These are phyloP conservation scores for Chionis minor DNA, from an alignment of 2,113 vertebrate species.

Conservation along the genomic window DNA sequence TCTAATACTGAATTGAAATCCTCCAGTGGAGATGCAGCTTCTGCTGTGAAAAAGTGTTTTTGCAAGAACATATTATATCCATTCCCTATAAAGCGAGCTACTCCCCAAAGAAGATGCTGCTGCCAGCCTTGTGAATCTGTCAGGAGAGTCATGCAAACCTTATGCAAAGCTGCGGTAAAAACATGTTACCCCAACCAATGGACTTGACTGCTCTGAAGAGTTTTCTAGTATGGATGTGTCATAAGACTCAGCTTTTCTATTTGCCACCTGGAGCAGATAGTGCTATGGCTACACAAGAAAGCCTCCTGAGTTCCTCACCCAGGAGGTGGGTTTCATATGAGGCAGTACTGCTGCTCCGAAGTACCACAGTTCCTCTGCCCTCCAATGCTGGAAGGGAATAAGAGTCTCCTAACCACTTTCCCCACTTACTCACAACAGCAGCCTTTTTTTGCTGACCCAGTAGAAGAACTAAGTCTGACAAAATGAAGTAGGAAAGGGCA, in stretches of 20 bases:
- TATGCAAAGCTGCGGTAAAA: background rate
- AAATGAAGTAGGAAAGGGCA: background rate
- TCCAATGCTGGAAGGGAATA: background rate
- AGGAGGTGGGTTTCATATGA: background rate
- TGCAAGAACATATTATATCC: background rate
- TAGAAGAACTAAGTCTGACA: background rate
- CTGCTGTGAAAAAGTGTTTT: background rate
- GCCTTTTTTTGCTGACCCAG: background rate
- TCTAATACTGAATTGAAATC: slow-evolving; percentile 10
- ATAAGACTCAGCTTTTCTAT: background rate
- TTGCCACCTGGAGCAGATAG: background rate
- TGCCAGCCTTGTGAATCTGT: background rate
- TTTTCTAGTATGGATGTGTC: background rate
- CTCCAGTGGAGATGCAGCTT: background rate
- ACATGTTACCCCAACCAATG: background rate
- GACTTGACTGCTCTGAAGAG: background rate
- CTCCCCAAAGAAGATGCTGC: background rate
- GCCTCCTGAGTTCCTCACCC: background rate
- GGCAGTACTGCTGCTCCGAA: background rate
- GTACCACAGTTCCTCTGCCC: background rate
- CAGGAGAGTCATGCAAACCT: background rate
- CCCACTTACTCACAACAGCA: background rate
- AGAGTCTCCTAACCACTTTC: background rate
- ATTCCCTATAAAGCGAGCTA: background rate
- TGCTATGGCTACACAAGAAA: background rate